phyloP scores from a whole-genome alignment of 2,113 vertebrate genomes.

The Alaudala cheleensis region DNA sequence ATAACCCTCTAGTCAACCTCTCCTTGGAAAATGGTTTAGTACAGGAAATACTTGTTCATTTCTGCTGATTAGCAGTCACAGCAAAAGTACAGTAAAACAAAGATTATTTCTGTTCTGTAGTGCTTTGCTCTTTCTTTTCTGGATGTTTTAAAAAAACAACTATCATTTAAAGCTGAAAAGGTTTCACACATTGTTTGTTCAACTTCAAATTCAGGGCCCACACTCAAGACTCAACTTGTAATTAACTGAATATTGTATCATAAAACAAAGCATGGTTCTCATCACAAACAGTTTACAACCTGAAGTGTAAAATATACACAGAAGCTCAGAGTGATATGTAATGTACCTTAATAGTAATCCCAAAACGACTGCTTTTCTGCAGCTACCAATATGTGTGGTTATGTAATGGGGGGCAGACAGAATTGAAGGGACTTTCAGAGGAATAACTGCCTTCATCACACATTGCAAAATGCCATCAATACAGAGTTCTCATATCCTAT shows the following conservation, averaged over 20 bases:
- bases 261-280: not conserved
- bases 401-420: fast-evolving
- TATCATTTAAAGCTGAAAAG: not conserved
- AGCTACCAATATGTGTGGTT: fast-evolving
- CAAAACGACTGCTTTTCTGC: not conserved
- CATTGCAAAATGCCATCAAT: not conserved
- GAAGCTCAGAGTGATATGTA: not conserved
- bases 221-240: not conserved
- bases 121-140: not conserved
- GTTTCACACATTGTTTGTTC: not conserved
- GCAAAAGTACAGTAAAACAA: not conserved
- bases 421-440: not conserved
- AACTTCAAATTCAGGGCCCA: not conserved
- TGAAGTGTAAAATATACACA: not conserved
- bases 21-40: not conserved
- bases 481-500: fast-evolving
- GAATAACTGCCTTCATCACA: not conserved
- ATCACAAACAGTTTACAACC: not conserved
- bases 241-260: not conserved
- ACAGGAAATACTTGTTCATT: not conserved
- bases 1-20: fast-evolving
- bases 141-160: not conserved
- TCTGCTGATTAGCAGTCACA: not conserved
- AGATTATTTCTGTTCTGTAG: not conserved
- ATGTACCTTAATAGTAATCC: not conserved